Conservation (phyloP, 2,113 vertebrate genomes). For the Ailurus styani region DNA sequence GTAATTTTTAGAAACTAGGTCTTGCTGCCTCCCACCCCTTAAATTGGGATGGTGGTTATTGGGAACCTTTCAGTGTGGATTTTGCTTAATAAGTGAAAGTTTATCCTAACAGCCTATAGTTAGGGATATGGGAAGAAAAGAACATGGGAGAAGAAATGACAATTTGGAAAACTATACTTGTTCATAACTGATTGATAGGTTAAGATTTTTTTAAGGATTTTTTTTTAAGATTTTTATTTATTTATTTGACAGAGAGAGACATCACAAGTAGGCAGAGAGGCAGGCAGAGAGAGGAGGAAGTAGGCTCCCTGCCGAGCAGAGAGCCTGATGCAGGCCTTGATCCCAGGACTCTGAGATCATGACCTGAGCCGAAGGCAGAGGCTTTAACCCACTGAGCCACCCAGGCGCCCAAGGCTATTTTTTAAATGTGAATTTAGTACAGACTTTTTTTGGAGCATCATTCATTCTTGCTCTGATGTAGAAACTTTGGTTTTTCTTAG, state of each 20-base stretch:
- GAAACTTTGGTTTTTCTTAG: not conserved
- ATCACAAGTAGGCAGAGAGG: too few species aligned
- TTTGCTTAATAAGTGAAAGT: not conserved
- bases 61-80: constrained; percentile 15
- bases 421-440: not conserved
- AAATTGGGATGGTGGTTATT: not conserved
- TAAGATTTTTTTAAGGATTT: not conserved
- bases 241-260: too few species aligned
- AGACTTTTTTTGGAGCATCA: not conserved
- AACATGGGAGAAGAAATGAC: not conserved
- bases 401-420: too few species aligned
- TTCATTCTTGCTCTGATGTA: not conserved
- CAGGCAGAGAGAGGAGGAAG: too few species aligned
- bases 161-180: not conserved
- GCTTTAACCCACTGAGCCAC: too few species aligned
- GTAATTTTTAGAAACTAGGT: not conserved
- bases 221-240: too few species aligned
- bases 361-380: too few species aligned
- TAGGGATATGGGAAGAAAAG: not conserved
- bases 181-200: not conserved
- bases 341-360: too few species aligned
- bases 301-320: too few species aligned
- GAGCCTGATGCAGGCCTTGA: too few species aligned
- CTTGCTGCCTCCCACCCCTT: not conserved
- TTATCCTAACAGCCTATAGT: not conserved